A percentile compares a stretch with the other conserved stretches of the same genome.
phyloP scores from a whole-genome alignment of 2,888 invertebrate genomes.

The Heliconius charithonia region DNA sequence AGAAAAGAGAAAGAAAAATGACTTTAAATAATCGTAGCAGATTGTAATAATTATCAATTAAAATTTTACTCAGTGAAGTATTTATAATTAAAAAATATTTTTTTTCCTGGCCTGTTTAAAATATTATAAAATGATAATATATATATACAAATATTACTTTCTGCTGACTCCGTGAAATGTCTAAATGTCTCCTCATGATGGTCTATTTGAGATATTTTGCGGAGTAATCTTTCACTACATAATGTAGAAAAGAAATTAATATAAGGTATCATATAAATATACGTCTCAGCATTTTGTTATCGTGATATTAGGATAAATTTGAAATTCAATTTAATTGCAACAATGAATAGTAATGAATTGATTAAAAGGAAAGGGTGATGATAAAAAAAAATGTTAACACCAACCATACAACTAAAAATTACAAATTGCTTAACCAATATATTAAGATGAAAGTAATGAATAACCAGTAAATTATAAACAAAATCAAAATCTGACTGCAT shows the following conservation, averaged over 20 bases:
- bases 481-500: too few species aligned
- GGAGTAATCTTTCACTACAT: neutral
- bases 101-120: neutral
- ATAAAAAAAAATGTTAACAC: neutral
- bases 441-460: too few species aligned
- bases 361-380: neutral
- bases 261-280: neutral
- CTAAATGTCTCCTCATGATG: neutral
- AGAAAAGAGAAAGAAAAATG: neutral
- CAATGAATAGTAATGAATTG: neutral
- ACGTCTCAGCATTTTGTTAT: neutral
- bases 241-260: neutral
- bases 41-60: neutral
- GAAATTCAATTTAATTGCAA: neutral
- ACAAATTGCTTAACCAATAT: too few species aligned
- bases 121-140: neutral
- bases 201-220: neutral
- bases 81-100: neutral
- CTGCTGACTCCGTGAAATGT: neutral
- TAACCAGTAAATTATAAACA: too few species aligned
- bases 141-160: too few species aligned
- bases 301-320: slow-evolving; percentile 6
- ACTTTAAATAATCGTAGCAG: neutral
- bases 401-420: too few species aligned
- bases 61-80: too few species aligned